Percentiles rank a stretch among this genome's conserved stretches.
Evolutionary conservation across 2,797 vertebrate genomes (phyloP).

Genomic region (Octomys mimax): DNA sequence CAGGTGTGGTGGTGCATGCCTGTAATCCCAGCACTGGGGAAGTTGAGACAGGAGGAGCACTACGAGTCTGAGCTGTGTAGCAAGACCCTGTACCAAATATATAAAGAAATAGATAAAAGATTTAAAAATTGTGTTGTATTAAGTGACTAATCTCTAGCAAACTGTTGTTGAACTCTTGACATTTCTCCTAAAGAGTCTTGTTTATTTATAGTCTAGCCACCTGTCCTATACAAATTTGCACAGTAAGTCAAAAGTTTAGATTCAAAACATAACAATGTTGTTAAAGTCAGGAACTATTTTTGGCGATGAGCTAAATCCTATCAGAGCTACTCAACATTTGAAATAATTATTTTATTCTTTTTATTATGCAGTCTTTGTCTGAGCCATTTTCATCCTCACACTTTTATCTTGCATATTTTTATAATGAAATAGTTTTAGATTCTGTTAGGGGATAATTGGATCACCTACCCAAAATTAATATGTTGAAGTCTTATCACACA

Average conservation of each 20-base stretch:
- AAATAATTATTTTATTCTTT: background rate
- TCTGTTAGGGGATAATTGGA: background rate
- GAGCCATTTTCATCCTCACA: background rate
- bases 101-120: no score
- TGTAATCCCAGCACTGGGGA: no score
- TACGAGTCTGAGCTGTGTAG: no score
- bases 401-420: background rate
- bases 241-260: background rate
- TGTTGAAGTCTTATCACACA: background rate
- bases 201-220: background rate
- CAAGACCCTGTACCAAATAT: no score
- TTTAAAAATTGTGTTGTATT: background rate
- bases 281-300: background rate
- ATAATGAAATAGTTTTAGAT: background rate
- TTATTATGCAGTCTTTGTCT: slow-evolving; percentile 18
- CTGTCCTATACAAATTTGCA: background rate
- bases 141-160: no score
- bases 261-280: slow-evolving; percentile 18
- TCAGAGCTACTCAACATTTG: background rate
- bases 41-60: no score
- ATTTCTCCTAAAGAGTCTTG: background rate
- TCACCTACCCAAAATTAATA: background rate
- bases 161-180: no score
- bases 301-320: background rate
- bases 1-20: no score